Base-by-base conservation (phyloP, 2,797 vertebrate species). In the Cryptoblepharus egeriae region DNA sequence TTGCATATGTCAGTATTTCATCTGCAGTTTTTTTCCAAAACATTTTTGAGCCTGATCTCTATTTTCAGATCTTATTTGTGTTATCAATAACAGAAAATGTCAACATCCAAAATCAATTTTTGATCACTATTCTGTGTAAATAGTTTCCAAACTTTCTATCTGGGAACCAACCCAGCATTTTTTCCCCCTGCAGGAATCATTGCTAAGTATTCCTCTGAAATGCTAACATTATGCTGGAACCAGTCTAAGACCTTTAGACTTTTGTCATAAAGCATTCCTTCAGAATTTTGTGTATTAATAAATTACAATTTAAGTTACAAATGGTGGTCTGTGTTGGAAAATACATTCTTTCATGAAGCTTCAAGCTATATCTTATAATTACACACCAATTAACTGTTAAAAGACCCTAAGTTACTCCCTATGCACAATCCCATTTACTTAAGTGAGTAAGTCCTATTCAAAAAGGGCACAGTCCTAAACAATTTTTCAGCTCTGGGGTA, bases 1-100 rank as follows among this genome's bases (percentile, higher is more conserved):
- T 90, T 91, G 91, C 83, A 81, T 89, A 0, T 91, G 88, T 85
- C 87, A 82, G 87, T 90, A 86, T 83, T 80, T 82, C 77, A 60
- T 80, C 77, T 88, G 76, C 77, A 89, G n/a, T 37, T 45, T 39
- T 69, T 88, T 86, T 84, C 84, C 67, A 88, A 87, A 88, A 78
- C 55, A 52, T 81, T 70, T 68, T 75, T 79, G 37, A 79, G 63
- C 63, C 68, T 74, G 55, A 26, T 79, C 52, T 79, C 18, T 35
- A 32, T 73, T 79, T 75, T 68, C 64, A 61, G 64, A 75, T 60
- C n/a, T 52, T 45, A 58, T 79, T 58, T 84, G 52, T 58, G 61
- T 83, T 78, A 74, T 84, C 77, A 37, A 37, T 67, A 79, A 79
- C 35, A 45, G 52, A 69, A 75, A 83, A 79, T 26, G 52, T 75